Evolutionary conservation across 2,888 invertebrate genomes (phyloP).

Genomic region (Matsumyia berberina): DNA sequence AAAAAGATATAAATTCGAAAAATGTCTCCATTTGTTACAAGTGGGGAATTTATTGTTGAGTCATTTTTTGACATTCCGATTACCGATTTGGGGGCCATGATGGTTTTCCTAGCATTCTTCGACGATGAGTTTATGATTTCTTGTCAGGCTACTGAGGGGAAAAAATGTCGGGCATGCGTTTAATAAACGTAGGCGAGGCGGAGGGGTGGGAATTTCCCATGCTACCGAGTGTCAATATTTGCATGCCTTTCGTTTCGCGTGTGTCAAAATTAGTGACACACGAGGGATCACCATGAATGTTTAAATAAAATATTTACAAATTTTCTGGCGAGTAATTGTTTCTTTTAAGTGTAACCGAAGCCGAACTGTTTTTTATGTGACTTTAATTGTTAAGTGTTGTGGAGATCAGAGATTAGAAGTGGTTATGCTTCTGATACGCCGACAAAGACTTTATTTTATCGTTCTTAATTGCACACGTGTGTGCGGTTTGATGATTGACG

Average conservation of each 20-base stretch:
- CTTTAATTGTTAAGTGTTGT: too few relatives aligned
- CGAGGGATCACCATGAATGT: constrained; percentile 3
- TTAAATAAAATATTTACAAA: constrained; percentile 1
- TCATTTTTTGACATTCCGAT: constrained; percentile 1
- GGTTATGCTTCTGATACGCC: too few relatives aligned
- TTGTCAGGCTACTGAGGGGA: not conserved
- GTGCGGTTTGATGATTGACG: too few relatives aligned
- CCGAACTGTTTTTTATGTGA: too few relatives aligned
- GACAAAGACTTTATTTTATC: too few relatives aligned
- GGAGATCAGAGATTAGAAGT: too few relatives aligned
- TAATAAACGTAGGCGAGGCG: not conserved
- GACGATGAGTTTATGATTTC: constrained; percentile 18
- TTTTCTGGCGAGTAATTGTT: constrained; percentile 5
- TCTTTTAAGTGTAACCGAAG: not conserved
- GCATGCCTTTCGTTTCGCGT: not conserved
- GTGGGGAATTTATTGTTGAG: constrained; percentile 1
- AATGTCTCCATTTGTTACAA: constrained; percentile 41
- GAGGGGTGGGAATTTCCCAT: not conserved
- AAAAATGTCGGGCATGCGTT: not conserved
- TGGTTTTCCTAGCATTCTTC: constrained; percentile 7
- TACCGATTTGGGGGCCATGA: constrained; percentile 1
- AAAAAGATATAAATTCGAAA: constrained; percentile 33
- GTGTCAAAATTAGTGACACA: constrained; percentile 3
- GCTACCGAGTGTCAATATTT: not conserved
- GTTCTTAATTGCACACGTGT: too few relatives aligned